Evolutionary conservation across 2,888 invertebrate genomes (phyloP).

Genomic region (Ophraella communa): DNA sequence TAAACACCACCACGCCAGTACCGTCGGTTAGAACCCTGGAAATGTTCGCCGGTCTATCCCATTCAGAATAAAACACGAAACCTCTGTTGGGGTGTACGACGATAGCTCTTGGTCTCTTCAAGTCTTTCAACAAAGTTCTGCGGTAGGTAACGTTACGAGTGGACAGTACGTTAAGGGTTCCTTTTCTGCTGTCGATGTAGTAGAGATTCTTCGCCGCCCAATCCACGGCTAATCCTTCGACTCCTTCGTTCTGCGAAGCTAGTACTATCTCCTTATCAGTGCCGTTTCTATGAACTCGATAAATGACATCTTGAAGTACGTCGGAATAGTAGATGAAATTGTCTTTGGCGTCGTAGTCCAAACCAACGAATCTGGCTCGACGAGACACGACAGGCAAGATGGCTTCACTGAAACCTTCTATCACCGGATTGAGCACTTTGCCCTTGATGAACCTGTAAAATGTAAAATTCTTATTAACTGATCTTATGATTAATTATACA

Average conservation of each 20-base stretch:
- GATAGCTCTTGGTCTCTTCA: slow-evolving; percentile 93
- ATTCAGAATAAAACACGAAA: slow-evolving; percentile 93
- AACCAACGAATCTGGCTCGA: slow-evolving; percentile 90
- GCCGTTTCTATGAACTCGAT: slow-evolving; percentile 80
- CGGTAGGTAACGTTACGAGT: slow-evolving; percentile 85
- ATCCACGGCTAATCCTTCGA: slow-evolving; percentile 93
- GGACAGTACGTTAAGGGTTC: slow-evolving; percentile 90
- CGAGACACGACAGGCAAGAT: slow-evolving; percentile 92
- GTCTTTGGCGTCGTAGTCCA: slow-evolving; percentile 91
- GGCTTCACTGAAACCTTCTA: slow-evolving; percentile 92
- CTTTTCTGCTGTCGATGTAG: slow-evolving; percentile 93
- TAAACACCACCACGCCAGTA: slow-evolving; percentile 82
- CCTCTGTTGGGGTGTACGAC: slow-evolving; percentile 97
- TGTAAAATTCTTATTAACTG: too few species aligned
- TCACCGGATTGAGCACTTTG: slow-evolving; percentile 84
- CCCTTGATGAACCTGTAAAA: too few species aligned
- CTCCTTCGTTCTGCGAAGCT: slow-evolving; percentile 96
- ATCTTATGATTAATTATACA: too few species aligned
- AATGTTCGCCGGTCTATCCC: slow-evolving; percentile 96
- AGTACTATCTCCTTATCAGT: slow-evolving; percentile 86
- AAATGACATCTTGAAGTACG: slow-evolving; percentile 93
- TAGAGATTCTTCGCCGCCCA: slow-evolving; percentile 96
- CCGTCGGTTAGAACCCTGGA: slow-evolving; percentile 93
- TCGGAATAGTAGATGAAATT: slow-evolving; percentile 97
- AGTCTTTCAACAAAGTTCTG: slow-evolving; percentile 81